These are phyloP conservation scores for Hepsetus odoe DNA, from an alignment of 2,113 vertebrate genomes.

Conservation along the genomic window DNA sequence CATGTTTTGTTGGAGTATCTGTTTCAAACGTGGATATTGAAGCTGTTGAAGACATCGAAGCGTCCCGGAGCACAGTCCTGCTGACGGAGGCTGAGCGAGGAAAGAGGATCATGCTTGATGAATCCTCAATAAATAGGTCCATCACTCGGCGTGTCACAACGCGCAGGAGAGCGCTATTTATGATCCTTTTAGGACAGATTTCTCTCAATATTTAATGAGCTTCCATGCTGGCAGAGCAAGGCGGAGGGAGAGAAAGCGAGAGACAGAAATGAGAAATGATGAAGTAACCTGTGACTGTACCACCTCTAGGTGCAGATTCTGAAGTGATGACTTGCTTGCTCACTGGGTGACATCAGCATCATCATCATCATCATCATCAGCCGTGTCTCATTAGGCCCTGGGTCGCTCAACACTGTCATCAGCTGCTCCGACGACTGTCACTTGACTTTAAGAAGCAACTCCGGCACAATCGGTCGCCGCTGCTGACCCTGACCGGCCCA, in stretches of 20 bases:
- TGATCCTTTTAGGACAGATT: constrained; percentile 49
- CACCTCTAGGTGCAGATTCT: constrained; percentile 14
- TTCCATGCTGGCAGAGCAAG: constrained; percentile 21
- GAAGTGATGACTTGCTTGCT: constrained; percentile 18
- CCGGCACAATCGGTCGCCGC: too few species aligned
- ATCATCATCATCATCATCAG: background rate
- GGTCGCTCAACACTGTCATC: background rate
- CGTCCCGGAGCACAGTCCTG: background rate
- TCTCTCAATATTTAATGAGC: constrained; percentile 56
- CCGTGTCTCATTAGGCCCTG: background rate
- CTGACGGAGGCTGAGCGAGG: background rate
- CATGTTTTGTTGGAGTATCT: too few species aligned
- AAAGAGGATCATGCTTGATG: constrained; percentile 38
- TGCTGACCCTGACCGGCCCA: too few species aligned
- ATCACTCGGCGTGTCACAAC: constrained; percentile 45
- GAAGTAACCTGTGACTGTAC: constrained; percentile 39
- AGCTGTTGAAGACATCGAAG: too few species aligned
- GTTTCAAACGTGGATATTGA: too few species aligned
- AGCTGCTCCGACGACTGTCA: background rate
- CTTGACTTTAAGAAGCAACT: background rate
- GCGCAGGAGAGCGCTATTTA: constrained; percentile 45
- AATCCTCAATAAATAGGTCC: constrained; percentile 45
- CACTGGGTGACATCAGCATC: background rate
- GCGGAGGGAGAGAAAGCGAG: constrained; percentile 21
- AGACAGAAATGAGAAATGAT: constrained; percentile 44